phyloP scores from a whole-genome alignment of 2,888 invertebrate species.

The Drosophila mimetica region DNA sequence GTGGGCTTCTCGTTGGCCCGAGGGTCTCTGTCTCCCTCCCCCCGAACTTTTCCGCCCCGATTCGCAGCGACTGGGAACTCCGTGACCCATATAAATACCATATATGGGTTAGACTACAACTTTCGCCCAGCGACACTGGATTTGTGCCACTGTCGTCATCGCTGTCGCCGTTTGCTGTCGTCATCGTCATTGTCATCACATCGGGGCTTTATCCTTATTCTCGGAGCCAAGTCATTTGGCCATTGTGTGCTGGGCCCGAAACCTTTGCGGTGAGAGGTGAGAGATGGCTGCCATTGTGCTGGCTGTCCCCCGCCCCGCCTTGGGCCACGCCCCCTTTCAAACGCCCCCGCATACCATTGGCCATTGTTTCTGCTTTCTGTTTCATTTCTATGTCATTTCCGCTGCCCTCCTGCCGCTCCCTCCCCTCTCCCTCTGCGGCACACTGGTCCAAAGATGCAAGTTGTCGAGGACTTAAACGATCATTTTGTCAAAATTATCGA shows the following conservation, averaged over 20 bases:
- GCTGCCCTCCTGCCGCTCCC: slow-evolving; percentile 29
- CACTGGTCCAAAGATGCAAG: slow-evolving; percentile 15
- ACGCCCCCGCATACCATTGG: slow-evolving; percentile 18
- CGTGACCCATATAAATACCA: slow-evolving; percentile 19
- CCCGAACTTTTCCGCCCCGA: not conserved
- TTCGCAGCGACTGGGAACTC: slow-evolving; percentile 4
- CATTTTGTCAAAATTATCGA: too few relatives aligned
- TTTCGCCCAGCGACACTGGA: slow-evolving; percentile 7
- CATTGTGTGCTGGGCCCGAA: slow-evolving; percentile 46
- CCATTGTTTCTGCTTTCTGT: slow-evolving; percentile 76
- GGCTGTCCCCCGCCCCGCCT: not conserved
- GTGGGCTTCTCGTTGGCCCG: slow-evolving; percentile 4
- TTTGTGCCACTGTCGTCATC: slow-evolving; percentile 41
- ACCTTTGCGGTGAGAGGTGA: slow-evolving; percentile 49
- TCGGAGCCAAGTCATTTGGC: slow-evolving; percentile 46
- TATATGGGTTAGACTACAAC: slow-evolving; percentile 22
- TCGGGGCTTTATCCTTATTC: slow-evolving; percentile 18
- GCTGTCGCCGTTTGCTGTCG: slow-evolving; percentile 16
- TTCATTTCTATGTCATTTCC: slow-evolving; percentile 80
- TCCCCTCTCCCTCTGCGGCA: not conserved
- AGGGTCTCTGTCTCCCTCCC: not conserved
- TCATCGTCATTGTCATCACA: slow-evolving; percentile 21
- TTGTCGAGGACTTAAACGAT: not conserved
- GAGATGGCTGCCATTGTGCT: slow-evolving; percentile 38
- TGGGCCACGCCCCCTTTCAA: not conserved